Conservation (phyloP, 1,140 invertebrate species). For the Hyles euphorbiae region DNA sequence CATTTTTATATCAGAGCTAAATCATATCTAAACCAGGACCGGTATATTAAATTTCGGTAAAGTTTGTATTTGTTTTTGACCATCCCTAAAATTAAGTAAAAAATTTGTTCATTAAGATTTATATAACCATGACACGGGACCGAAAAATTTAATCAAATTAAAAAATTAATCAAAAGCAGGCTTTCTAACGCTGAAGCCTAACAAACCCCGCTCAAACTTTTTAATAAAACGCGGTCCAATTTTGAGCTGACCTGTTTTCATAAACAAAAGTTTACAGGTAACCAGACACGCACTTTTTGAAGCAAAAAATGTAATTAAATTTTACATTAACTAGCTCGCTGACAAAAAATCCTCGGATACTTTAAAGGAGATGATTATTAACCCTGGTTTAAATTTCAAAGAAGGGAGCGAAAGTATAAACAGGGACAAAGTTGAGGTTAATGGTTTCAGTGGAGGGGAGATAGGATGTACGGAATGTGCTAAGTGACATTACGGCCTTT, state of each 20-base stretch:
- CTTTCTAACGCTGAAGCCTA: too few relatives aligned
- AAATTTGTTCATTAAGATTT: too few relatives aligned
- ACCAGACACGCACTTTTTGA: constrained; percentile 3
- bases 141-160: too few relatives aligned
- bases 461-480: too few relatives aligned
- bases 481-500: too few relatives aligned
- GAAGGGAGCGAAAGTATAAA: constrained; percentile 16
- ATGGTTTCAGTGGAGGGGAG: not conserved
- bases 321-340: constrained; percentile 1
- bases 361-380: constrained; percentile 7
- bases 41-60: too few relatives aligned
- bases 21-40: too few relatives aligned
- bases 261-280: constrained; percentile 3
- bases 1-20: too few relatives aligned
- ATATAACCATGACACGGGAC: too few relatives aligned
- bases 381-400: constrained; percentile 19
- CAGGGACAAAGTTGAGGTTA: constrained; percentile 9
- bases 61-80: too few relatives aligned
- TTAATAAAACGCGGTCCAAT: constrained; percentile 1
- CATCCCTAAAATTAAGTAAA: too few relatives aligned
- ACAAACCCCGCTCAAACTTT: not conserved
- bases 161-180: too few relatives aligned
- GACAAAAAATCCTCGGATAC: constrained; percentile 1
- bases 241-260: constrained; percentile 5
- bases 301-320: constrained; percentile 5